Evolutionary conservation across 2,113 vertebrate genomes (phyloP), one percentile per base, ranked within the genome.

Genomic region (Xenopus borealis): DNA sequence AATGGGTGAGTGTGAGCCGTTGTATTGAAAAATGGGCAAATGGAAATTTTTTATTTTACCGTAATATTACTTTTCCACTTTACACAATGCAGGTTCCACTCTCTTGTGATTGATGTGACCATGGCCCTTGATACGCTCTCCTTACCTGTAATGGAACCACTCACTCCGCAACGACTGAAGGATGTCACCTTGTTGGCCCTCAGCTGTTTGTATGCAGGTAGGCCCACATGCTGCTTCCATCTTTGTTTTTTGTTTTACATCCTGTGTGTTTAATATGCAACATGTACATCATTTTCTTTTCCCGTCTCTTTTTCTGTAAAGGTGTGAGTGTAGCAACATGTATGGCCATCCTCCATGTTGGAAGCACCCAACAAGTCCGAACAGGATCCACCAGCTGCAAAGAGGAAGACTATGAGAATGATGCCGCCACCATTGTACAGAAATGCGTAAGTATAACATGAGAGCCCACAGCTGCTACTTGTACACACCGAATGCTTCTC

Each of bases 111-210:
- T 57, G 97, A 99, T 4, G 97, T 99, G 68, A 98, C 97, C 33
- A 99, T 99, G 96, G 97, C 97, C 13, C 80, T 98, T 89, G 97
- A 99, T 69, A 98, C 97, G 0, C 93, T 99, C 23, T 98, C 96
- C 58, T 85, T 99, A 16, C 97, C 97, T 18, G 96, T 99, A 0
- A 82, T 99, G 83, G 97, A 99, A 82, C 97, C 97, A 23, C 87
- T 99, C 80, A 99, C 90, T 3, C 97, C 97, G 71, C 93, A 92
- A 1, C 92, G 97, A 52, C 88, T 99, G 19, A 92, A 97, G 71
- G 97, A 98, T 17, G 96, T 99, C 88, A 98, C 97, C 1, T 94
- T 99, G 44, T 91, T 99, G 75, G 96, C 97, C 75, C 91, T 99
- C 65, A 99, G 97, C 86, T 99, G 97, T 84, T 92, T 99, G 18